Evolutionary conservation across 2,797 vertebrate species (phyloP).

Genomic region (Tympanoctomys barrerae): DNA sequence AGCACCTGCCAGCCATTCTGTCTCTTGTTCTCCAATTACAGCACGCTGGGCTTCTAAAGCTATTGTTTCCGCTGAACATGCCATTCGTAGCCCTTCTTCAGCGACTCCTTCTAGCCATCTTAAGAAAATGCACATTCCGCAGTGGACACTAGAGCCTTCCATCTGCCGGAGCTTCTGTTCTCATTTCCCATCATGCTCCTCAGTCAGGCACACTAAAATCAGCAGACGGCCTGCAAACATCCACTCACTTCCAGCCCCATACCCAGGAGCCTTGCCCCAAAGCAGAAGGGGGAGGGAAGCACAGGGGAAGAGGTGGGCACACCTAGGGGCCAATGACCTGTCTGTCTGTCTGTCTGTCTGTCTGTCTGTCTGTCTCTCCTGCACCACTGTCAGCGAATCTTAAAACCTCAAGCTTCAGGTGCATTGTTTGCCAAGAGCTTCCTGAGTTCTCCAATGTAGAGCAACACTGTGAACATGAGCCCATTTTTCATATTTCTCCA

Average conservation of each 20-base stretch:
- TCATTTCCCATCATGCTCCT: neutral
- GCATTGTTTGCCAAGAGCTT: neutral
- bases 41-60: neutral
- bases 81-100: neutral
- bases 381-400: neutral
- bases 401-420: neutral
- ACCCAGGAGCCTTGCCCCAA: neutral
- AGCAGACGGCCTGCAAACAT: neutral
- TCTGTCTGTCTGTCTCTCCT: neutral
- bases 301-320: neutral
- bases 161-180: neutral
- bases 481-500: neutral
- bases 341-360: neutral
- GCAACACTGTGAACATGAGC: neutral
- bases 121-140: neutral
- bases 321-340: neutral
- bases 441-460: conserved; percentile 4
- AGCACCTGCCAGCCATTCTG: neutral
- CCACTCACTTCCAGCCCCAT: no score
- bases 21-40: neutral
- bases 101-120: neutral
- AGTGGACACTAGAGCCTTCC: neutral
- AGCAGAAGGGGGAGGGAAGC: neutral
- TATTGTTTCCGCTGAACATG: neutral
- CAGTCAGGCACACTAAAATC: neutral